These are phyloP conservation scores for Pygoscelis adeliae DNA, from an alignment of 2,113 vertebrate genomes.

Conservation along the genomic window DNA sequence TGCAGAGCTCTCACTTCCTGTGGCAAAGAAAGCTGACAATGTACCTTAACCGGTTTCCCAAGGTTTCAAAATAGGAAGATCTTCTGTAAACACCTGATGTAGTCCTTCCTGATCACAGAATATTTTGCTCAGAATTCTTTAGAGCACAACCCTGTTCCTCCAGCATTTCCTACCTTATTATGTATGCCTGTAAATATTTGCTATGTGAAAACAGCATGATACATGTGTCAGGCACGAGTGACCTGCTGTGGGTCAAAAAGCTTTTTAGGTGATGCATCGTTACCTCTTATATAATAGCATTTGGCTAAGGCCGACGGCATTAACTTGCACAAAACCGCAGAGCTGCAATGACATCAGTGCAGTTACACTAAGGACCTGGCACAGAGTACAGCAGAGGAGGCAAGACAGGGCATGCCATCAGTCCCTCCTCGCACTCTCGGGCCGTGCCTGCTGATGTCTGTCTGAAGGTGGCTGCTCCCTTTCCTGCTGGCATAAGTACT, in stretches of 20 bases:
- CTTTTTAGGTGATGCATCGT: neutral
- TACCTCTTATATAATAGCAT: neutral
- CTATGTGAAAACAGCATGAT: neutral
- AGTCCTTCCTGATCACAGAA: neutral
- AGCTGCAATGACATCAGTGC: neutral
- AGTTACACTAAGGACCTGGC: neutral
- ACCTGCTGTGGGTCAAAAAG: neutral
- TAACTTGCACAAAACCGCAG: neutral
- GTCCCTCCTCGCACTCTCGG: fast-evolving
- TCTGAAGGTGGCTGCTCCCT: neutral
- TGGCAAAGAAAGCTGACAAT: neutral
- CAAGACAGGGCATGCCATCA: neutral
- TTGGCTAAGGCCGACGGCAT: neutral
- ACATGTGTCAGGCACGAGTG: neutral
- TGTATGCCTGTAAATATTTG: neutral
- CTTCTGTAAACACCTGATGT: neutral
- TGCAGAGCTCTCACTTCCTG: neutral
- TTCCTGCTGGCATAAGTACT: neutral
- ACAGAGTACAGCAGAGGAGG: neutral
- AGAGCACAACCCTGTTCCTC: neutral
- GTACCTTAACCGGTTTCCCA: neutral
- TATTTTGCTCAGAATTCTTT: neutral
- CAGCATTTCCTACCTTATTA: neutral
- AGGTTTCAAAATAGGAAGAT: neutral
- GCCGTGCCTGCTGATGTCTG: neutral